phyloP scores from a whole-genome alignment of 1,140 invertebrate genomes.

The Brachionus rubens region DNA sequence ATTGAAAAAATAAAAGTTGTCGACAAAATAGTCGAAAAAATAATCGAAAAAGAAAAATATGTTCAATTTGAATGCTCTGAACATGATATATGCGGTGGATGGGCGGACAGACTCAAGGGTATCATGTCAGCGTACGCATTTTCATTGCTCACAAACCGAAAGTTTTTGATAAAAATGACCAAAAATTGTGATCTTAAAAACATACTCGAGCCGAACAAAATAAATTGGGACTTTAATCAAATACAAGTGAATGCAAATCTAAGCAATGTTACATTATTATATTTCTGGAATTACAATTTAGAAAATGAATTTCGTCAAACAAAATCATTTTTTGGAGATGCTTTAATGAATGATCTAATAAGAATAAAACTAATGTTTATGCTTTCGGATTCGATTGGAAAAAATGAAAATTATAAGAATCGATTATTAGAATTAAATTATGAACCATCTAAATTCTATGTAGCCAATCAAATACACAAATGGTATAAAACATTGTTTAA shows the following conservation, averaged over 20 bases:
- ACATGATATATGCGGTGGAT: slow-evolving; percentile 2
- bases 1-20: too few relatives aligned
- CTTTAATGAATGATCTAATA: not conserved
- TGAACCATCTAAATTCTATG: not conserved
- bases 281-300: not conserved
- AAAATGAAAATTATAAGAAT: not conserved
- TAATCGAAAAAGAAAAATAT: not conserved
- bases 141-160: slow-evolving; percentile 1
- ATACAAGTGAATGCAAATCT: not conserved
- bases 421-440: too few relatives aligned
- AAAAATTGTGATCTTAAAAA: slow-evolving; percentile 31
- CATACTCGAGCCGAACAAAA: not conserved
- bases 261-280: not conserved
- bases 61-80: slow-evolving; percentile 4
- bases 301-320: not conserved
- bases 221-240: slow-evolving; percentile 27
- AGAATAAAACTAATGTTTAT: not conserved
- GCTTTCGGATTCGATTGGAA: not conserved
- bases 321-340: not conserved
- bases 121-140: slow-evolving; percentile 13
- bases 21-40: too few relatives aligned
- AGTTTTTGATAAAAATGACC: slow-evolving; percentile 29
- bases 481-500: slow-evolving; percentile 21
- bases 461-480: not conserved
- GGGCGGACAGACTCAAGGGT: slow-evolving; percentile 4